A percentile compares a stretch with the other conserved stretches of the same genome.
Conservation (phyloP, 2,888 invertebrate species). For the Helleia helle region DNA sequence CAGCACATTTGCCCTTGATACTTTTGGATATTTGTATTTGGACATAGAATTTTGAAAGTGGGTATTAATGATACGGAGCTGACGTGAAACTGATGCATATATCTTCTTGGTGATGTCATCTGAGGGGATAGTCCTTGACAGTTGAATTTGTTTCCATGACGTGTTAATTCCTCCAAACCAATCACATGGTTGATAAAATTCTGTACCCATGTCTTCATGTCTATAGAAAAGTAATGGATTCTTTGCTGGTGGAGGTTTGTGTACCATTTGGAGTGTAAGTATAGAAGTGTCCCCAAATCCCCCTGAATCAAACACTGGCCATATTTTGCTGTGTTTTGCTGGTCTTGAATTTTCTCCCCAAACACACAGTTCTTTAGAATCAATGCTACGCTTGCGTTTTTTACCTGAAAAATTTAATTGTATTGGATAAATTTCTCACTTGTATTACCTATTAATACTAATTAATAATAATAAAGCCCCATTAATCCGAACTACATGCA, state of each 20-base stretch:
- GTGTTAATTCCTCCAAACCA: constrained; percentile 48
- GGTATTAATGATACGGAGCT: constrained; percentile 54
- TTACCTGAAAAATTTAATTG: constrained; percentile 39
- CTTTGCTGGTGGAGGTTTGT: constrained; percentile 30
- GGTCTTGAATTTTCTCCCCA: constrained; percentile 47
- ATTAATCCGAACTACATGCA: too few relatives aligned
- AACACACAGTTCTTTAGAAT: constrained; percentile 41
- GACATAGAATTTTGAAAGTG: constrained; percentile 56
- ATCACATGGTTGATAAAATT: constrained; percentile 33
- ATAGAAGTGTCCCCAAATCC: constrained; percentile 47
- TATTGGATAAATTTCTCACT: constrained; percentile 11
- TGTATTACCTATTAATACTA: too few relatives aligned
- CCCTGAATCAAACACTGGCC: constrained; percentile 70
- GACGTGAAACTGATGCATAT: constrained; percentile 57
- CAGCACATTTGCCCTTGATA: constrained; percentile 56
- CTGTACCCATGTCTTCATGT: constrained; percentile 20
- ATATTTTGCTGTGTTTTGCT: constrained; percentile 56
- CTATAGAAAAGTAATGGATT: constrained; percentile 45
- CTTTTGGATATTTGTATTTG: constrained; percentile 59
- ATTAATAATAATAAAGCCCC: too few relatives aligned
- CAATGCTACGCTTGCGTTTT: constrained; percentile 51
- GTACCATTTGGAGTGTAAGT: constrained; percentile 38
- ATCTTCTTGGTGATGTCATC: constrained; percentile 52
- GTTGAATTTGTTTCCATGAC: constrained; percentile 47
- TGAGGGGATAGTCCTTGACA: constrained; percentile 37